Evolutionary conservation across 2,888 invertebrate species (phyloP).

Genomic region (Idaea straminata): DNA sequence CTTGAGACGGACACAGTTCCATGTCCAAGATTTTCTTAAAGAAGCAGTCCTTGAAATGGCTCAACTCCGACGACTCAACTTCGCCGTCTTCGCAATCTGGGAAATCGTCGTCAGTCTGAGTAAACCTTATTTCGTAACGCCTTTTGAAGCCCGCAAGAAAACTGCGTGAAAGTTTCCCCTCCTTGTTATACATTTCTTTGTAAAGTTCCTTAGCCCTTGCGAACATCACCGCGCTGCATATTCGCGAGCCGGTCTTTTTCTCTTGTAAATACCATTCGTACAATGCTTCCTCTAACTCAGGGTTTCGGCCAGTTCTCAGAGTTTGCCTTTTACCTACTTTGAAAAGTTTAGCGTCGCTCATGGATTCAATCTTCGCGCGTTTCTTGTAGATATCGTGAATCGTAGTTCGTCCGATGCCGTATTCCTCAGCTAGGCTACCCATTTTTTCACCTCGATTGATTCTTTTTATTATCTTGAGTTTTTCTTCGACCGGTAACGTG

Average conservation of each 20-base stretch:
- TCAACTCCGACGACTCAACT: constrained; percentile 3
- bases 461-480: constrained; percentile 15
- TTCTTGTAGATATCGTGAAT: constrained; percentile 16
- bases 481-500: constrained; percentile 11
- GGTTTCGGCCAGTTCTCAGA: constrained; percentile 21
- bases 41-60: constrained; percentile 10
- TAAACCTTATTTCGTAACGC: constrained; percentile 13
- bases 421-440: constrained; percentile 8
- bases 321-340: constrained; percentile 22
- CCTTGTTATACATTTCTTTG: constrained; percentile 19
- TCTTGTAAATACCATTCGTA: constrained; percentile 27
- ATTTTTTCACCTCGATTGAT: constrained; percentile 17
- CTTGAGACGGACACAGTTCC: constrained; percentile 17
- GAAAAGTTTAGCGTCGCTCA: constrained; percentile 12
- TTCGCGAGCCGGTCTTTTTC: constrained; percentile 18
- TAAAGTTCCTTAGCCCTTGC: constrained; percentile 26
- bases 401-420: constrained; percentile 13
- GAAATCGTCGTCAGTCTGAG: constrained; percentile 9
- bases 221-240: constrained; percentile 20
- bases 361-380: constrained; percentile 16
- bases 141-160: constrained; percentile 22
- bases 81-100: neutral
- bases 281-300: constrained; percentile 26
- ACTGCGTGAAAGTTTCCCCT: constrained; percentile 16
- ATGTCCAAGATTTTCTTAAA: constrained; percentile 8